A percentile compares a stretch with the other conserved stretches of the same genome.
Conservation (phyloP, 1,140 invertebrate species). For the Lepidurus packardi region DNA sequence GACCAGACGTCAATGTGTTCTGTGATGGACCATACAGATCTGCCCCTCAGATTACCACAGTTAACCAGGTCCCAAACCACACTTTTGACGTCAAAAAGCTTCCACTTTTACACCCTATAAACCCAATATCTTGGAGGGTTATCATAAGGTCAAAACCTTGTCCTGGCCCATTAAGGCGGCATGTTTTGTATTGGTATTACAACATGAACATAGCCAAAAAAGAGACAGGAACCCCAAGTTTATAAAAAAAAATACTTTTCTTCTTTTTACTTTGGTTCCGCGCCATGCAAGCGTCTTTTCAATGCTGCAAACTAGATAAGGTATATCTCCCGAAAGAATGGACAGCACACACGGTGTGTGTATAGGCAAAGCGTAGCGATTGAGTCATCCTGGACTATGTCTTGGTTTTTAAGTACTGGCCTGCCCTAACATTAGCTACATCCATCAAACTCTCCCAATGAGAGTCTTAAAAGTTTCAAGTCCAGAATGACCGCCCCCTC, state of each 20-base stretch:
- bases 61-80: background rate
- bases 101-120: background rate
- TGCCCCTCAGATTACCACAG: background rate
- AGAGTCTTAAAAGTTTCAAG: background rate
- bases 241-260: background rate
- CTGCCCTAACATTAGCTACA: background rate
- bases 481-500: background rate
- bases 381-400: background rate
- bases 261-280: background rate
- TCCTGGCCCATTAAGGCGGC: slow-evolving; percentile 20
- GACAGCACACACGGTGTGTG: no score
- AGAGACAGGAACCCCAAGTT: background rate
- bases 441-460: background rate
- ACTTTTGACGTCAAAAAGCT: background rate
- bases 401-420: background rate
- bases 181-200: background rate
- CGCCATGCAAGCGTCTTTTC: no score
- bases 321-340: no score
- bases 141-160: background rate
- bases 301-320: no score
- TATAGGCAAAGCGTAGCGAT: background rate
- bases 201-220: background rate
- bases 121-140: background rate
- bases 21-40: background rate
- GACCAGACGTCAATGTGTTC: background rate